Conservation (phyloP, 64 coral and sea anemone genomes). For the Montipora efflorescens region DNA sequence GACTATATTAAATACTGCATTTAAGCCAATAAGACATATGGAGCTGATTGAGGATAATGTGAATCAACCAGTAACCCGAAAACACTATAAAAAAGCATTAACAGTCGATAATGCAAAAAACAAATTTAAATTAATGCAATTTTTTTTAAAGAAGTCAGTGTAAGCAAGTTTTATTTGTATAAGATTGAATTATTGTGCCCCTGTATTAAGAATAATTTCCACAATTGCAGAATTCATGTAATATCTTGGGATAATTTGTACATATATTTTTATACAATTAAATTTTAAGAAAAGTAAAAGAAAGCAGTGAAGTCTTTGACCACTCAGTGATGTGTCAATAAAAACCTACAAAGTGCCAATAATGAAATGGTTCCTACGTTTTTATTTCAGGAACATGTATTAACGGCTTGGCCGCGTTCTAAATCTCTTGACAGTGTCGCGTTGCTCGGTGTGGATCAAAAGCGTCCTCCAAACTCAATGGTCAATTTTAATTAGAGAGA, state of each 20-base stretch:
- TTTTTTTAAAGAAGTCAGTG: not conserved
- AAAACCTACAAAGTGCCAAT: not conserved
- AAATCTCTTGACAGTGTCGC: too few relatives aligned
- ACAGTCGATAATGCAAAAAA: not conserved
- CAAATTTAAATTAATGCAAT: not conserved
- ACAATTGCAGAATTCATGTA: constrained; percentile 4
- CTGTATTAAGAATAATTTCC: not conserved
- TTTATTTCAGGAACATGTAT: too few relatives aligned
- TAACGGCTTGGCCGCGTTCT: too few relatives aligned
- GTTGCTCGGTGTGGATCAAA: too few relatives aligned
- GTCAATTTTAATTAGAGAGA: too few relatives aligned
- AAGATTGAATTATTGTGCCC: not conserved
- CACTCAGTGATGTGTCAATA: not conserved
- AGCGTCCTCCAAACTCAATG: too few relatives aligned
- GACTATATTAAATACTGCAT: too few relatives aligned
- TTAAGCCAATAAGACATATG: too few relatives aligned
- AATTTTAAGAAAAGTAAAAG: constrained; percentile 40
- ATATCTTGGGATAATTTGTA: not conserved
- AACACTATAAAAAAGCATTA: not conserved
- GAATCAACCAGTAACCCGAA: too few relatives aligned
- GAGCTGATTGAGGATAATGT: too few relatives aligned
- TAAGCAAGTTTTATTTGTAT: not conserved
- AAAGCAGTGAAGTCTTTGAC: not conserved
- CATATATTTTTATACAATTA: constrained; percentile 46
- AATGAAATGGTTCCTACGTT: too few relatives aligned